Evolutionary conservation across 2,113 vertebrate genomes (phyloP), one percentile per base, ranked within the genome.

Genomic region (Cariama cristata): DNA sequence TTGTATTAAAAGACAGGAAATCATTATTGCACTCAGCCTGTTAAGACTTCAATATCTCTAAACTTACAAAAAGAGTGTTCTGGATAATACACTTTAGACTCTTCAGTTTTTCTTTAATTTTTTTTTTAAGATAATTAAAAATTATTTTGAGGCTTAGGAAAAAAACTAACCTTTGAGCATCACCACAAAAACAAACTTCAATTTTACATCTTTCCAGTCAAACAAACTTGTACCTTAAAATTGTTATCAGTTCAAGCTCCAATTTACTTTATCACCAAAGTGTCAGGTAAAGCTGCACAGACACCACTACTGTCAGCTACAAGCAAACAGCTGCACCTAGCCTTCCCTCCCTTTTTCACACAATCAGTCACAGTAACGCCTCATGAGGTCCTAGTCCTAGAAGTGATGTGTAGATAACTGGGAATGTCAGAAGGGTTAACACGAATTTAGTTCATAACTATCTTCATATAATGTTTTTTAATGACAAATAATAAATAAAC

Each of bases 351-450:
- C 50, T 24, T 63, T 49, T 44, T 7, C 59, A 60, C 0, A 0
- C 7, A 14, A 58, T 28, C 71, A 45, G 5, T 20, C 62, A 86
- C 49, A 18, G 16, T 12, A 42, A 81, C 23, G 32, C 24, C 60
- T 53, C 38, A 6, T 4, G 3, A 83, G 15, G 7, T 45, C 52
- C 60, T 17, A n/a, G 27, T 32, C 42, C 56, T 67, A 0, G 2
- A 35, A 67, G 42, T 0, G 0, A 50, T 47, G 40, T 18, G 16
- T 20, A 35, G 13, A 16, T 17, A 82, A 75, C 26, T 59, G 38
- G 40, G 38, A 92, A 56, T 3, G 11, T 19, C 32, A 22, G 19
- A 58, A 85, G 21, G 30, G 35, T 58, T 74, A 86, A 66, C 5
- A 22, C 8, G 4, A 53, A 66, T 67, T 74, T 27, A 63, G 22